phyloP scores from a whole-genome alignment of 2,797 vertebrate genomes.

The Tolypeutes matacus region DNA sequence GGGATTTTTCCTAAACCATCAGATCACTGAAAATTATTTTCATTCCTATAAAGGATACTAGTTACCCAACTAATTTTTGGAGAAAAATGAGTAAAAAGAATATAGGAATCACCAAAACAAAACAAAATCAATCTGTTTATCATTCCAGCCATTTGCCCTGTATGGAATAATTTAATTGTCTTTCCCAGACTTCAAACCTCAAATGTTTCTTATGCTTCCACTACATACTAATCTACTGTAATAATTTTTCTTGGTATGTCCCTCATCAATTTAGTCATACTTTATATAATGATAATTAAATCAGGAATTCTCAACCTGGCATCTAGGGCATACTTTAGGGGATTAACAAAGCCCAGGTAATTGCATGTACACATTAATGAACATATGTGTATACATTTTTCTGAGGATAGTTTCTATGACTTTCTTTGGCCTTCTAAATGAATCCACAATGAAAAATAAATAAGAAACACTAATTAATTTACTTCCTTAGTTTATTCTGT shows the following conservation, averaged over 20 bases:
- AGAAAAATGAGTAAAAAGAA: neutral
- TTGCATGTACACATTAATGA: neutral
- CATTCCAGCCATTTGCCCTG: neutral
- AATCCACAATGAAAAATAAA: neutral
- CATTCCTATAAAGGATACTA: constrained; percentile 3
- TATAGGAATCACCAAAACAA: neutral
- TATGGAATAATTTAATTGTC: neutral
- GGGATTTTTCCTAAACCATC: neutral
- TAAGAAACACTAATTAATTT: constrained; percentile 9
- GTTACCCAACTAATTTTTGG: neutral
- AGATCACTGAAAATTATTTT: neutral
- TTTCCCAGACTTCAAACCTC: neutral
- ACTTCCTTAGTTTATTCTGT: neutral
- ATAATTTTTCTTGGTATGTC: neutral
- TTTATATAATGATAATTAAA: neutral
- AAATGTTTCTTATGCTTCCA: neutral
- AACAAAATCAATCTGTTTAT: neutral
- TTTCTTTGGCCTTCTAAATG: neutral
- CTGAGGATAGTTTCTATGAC: neutral
- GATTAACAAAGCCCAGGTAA: neutral
- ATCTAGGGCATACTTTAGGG: neutral
- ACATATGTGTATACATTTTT: neutral
- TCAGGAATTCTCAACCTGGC: neutral
- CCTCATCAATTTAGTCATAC: neutral
- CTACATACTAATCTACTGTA: neutral